A percentile compares a stretch with the other conserved stretches of the same genome.
These are phyloP conservation scores for Cirrhinus molitorella DNA, from an alignment of 2,797 vertebrate species.

Conservation along the genomic window DNA sequence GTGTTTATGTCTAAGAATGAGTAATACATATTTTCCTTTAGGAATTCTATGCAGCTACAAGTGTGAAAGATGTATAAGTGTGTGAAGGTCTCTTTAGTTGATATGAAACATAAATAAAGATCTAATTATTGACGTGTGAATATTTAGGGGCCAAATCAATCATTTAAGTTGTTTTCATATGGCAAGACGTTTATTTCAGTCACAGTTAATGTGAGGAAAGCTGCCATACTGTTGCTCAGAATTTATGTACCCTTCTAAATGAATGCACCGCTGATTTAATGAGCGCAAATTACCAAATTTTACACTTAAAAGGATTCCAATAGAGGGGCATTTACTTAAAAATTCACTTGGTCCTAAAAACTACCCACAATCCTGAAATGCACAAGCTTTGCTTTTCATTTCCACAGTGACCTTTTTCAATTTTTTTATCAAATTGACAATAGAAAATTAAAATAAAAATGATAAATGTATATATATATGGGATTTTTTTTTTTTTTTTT, in stretches of 20 bases:
- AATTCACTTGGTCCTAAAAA: constrained; percentile 46
- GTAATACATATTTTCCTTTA: too few species aligned
- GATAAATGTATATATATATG: neutral
- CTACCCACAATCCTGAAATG: constrained; percentile 20
- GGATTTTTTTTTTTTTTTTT: neutral
- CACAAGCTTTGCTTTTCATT: constrained; percentile 55
- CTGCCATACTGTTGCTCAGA: constrained; percentile 35
- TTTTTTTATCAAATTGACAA: neutral
- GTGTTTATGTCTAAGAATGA: too few species aligned
- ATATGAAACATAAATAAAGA: neutral
- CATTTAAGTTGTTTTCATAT: neutral
- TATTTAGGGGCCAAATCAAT: neutral
- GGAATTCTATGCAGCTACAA: neutral
- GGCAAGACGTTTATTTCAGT: neutral
- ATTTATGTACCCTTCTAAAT: constrained; percentile 55
- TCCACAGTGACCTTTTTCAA: constrained; percentile 34
- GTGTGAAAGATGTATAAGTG: neutral
- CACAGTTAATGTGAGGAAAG: neutral
- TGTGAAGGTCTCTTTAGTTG: neutral
- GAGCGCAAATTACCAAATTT: constrained; percentile 50
- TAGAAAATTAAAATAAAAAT: constrained; percentile 15
- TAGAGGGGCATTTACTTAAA: constrained; percentile 56
- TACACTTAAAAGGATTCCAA: constrained; percentile 54
- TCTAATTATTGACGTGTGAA: neutral
- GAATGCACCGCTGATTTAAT: constrained; percentile 46